A percentile compares a stretch with the other conserved stretches of the same genome.
phyloP scores from a whole-genome alignment of 2,113 vertebrate genomes.

The Festucalex cinctus region DNA sequence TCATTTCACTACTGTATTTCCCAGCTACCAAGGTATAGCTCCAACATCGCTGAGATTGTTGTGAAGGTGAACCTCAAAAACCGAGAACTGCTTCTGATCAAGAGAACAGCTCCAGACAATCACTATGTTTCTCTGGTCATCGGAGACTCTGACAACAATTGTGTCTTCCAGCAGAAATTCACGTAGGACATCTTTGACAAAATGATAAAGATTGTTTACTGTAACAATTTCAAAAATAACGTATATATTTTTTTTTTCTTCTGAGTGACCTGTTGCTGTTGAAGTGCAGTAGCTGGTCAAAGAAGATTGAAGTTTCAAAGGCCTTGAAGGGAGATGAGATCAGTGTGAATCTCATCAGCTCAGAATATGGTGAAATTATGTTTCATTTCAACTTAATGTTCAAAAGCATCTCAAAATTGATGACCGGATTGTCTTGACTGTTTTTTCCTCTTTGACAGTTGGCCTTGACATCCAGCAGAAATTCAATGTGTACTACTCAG shows the following conservation, averaged over 20 bases:
- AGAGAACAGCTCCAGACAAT: slow-evolving; percentile 82
- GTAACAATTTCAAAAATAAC: background rate
- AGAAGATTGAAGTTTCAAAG: slow-evolving; percentile 85
- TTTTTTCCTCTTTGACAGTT: slow-evolving; percentile 68
- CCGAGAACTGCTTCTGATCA: slow-evolving; percentile 79
- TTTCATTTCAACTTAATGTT: background rate
- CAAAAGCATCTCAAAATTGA: background rate
- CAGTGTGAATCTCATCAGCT: slow-evolving; percentile 89
- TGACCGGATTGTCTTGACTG: background rate
- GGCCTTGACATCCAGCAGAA: slow-evolving; percentile 86
- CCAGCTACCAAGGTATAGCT: slow-evolving; percentile 83
- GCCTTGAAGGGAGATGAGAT: slow-evolving; percentile 80
- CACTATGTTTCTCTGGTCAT: slow-evolving; percentile 84
- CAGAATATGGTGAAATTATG: slow-evolving; percentile 85
- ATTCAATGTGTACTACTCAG: slow-evolving; percentile 79
- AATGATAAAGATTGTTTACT: background rate
- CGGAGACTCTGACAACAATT: slow-evolving; percentile 86
- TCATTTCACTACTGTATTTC: slow-evolving; percentile 28
- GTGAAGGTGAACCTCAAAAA: slow-evolving; percentile 84
- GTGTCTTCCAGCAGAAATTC: slow-evolving; percentile 88
- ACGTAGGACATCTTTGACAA: slow-evolving; percentile 46
- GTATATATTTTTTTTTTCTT: slow-evolving; percentile 22
- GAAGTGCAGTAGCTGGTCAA: slow-evolving; percentile 84
- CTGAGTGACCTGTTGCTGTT: slow-evolving; percentile 82
- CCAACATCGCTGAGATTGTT: slow-evolving; percentile 80